Evolutionary conservation across 2,888 invertebrate species (phyloP).

Genomic region (Nemotelus pantherinus): DNA sequence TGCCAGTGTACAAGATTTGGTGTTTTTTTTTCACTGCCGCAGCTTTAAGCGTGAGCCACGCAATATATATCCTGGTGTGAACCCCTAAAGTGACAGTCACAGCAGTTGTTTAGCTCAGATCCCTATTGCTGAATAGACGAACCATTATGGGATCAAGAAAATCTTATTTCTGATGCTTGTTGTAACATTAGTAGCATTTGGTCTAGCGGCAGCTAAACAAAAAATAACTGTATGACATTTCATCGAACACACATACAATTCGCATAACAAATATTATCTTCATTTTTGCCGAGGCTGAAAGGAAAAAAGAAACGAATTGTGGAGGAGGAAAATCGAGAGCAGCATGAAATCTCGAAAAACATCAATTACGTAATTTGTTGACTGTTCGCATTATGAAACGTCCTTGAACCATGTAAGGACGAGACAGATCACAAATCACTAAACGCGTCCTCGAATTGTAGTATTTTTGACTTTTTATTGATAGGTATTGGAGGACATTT

Average conservation of each 20-base stretch:
- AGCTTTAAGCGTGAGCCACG: background rate
- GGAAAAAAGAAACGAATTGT: background rate
- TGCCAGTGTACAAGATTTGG: no score
- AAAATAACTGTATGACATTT: background rate
- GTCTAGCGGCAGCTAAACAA: background rate
- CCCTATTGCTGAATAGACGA: no score
- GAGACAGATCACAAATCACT: background rate
- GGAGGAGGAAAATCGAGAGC: background rate
- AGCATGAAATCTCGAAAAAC: background rate
- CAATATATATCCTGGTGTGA: background rate
- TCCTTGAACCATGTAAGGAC: background rate
- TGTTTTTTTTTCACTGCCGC: no score
- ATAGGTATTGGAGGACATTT: no score
- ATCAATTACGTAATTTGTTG: background rate
- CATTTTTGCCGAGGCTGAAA: background rate
- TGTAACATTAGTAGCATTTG: background rate
- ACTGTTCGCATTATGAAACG: background rate
- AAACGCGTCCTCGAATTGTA: background rate
- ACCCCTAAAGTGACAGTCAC: background rate
- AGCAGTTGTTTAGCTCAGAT: background rate
- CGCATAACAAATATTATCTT: background rate
- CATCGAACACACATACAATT: background rate
- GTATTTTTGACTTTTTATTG: background rate
- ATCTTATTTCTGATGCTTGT: background rate
- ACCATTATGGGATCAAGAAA: background rate